Conservation (phyloP, 2,797 vertebrate genomes). For the Malacoraja senta region DNA sequence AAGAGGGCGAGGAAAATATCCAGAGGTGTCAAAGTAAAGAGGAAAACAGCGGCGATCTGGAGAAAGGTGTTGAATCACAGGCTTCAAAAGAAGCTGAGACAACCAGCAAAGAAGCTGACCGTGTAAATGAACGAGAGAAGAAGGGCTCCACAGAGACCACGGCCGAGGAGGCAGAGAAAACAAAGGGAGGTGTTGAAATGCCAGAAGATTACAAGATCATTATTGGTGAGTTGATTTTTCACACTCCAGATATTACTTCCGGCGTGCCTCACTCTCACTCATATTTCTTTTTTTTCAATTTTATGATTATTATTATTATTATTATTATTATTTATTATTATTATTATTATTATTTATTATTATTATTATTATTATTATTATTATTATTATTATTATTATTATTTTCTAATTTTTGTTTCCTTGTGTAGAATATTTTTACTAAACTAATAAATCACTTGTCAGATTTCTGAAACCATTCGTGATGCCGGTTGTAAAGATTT, state of each 20-base stretch:
- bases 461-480: background rate
- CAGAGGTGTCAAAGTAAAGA: background rate
- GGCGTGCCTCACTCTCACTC: background rate
- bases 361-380: too few species aligned
- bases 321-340: too few species aligned
- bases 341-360: too few species aligned
- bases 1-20: background rate
- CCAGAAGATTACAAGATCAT: background rate
- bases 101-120: background rate
- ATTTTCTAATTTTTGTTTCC: too few species aligned
- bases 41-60: background rate
- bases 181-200: background rate
- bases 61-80: background rate
- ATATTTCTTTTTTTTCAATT: background rate
- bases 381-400: too few species aligned
- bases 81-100: background rate
- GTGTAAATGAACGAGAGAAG: background rate
- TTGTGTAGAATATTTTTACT: too few species aligned
- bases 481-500: background rate
- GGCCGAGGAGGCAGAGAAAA: background rate
- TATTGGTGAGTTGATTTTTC: slow-evolving; percentile 10
- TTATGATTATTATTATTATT: too few species aligned
- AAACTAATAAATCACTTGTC: background rate
- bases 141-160: background rate
- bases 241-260: background rate